Evolutionary conservation across 2,113 vertebrate species (phyloP).

Genomic region (Xenopus laevis): DNA sequence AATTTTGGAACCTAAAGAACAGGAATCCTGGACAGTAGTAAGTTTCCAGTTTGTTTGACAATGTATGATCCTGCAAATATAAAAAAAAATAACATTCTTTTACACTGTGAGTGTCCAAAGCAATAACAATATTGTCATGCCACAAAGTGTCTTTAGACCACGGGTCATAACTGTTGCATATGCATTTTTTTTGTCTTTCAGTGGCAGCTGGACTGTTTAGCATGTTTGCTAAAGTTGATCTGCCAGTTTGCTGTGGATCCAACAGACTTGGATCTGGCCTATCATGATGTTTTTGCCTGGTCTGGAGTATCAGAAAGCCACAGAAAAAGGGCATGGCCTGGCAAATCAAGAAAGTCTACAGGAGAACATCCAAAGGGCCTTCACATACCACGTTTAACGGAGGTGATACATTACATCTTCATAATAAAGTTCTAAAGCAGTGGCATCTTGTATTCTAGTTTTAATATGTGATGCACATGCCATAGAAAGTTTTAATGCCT

Average conservation of each 20-base stretch:
- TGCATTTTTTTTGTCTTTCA: conserved; percentile 52
- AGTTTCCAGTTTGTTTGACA: conserved; percentile 46
- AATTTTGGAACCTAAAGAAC: conserved; percentile 93
- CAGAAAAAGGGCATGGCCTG: conserved; percentile 89
- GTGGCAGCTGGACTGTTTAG: conserved; percentile 97
- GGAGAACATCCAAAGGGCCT: conserved; percentile 91
- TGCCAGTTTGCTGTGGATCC: conserved; percentile 98
- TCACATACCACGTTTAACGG: conserved; percentile 92
- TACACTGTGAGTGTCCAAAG: no score
- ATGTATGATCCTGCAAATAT: no score
- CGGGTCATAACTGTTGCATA: no score
- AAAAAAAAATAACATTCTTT: no score
- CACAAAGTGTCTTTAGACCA: no score
- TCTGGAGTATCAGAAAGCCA: conserved; percentile 87
- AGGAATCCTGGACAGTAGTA: conserved; percentile 97
- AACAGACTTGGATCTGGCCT: conserved; percentile 91
- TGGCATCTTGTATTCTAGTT: conserved; percentile 26
- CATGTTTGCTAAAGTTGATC: conserved; percentile 94
- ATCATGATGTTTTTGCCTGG: conserved; percentile 97
- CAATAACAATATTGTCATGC: no score
- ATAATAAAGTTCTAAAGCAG: neutral
- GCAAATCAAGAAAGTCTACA: conserved; percentile 87
- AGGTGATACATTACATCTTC: conserved; percentile 63
- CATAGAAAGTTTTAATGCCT: no score
- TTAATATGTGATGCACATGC: neutral